These are phyloP conservation scores for Heliconius himera DNA, from an alignment of 1,140 invertebrate genomes.

Conservation along the genomic window DNA sequence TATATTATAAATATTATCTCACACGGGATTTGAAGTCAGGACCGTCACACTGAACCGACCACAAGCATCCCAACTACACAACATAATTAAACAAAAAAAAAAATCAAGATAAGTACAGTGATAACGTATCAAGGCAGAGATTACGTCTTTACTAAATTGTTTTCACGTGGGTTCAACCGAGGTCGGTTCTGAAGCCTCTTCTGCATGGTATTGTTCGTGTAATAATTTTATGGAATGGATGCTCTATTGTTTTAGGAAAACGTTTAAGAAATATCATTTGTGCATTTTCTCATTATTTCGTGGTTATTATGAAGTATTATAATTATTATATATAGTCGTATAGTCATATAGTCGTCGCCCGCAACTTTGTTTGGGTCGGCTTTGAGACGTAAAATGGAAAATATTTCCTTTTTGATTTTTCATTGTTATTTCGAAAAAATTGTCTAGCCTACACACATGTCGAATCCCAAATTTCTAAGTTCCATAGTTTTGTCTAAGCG, in stretches of 20 bases:
- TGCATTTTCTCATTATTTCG: not conserved
- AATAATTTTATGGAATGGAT: not conserved
- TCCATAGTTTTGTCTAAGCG: no score
- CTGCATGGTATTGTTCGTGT: not conserved
- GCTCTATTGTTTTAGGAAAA: constrained; percentile 2
- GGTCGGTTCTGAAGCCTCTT: constrained; percentile 4
- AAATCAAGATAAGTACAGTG: not conserved
- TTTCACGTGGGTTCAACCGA: constrained; percentile 16
- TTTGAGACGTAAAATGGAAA: no score
- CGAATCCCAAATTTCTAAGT: no score
- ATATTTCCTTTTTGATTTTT: no score
- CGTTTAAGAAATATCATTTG: not conserved
- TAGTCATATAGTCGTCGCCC: no score
- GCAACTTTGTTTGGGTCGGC: no score
- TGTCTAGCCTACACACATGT: no score
- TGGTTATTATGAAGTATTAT: not conserved
- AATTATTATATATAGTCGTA: not conserved
- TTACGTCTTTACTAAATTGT: constrained; percentile 21
- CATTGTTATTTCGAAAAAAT: no score
- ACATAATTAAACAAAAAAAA: not conserved
- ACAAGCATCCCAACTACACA: not conserved
- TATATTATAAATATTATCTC: no score
- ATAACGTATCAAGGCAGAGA: constrained; percentile 11
- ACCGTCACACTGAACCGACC: not conserved
- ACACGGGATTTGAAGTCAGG: no score